A percentile compares a stretch with the other conserved stretches of the same genome.
phyloP scores from a whole-genome alignment of 2,888 invertebrate species.

The Drosophila birchii region DNA sequence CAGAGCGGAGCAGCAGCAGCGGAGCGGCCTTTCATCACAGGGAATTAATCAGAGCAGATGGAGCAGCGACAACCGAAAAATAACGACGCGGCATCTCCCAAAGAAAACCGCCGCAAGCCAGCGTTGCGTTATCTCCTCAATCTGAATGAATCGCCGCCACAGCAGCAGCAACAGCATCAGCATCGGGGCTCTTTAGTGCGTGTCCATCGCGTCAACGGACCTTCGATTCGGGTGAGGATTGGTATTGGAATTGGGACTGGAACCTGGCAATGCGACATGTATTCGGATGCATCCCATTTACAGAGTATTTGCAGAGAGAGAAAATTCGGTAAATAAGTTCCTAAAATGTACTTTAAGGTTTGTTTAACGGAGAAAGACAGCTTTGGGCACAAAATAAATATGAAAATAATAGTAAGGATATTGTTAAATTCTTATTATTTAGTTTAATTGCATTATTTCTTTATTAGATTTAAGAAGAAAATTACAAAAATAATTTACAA shows the following conservation, averaged over 20 bases:
- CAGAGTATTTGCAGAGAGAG: conserved; percentile 19
- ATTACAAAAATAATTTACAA: too few species aligned
- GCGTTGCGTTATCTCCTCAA: conserved; percentile 66
- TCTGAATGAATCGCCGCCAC: conserved; percentile 61
- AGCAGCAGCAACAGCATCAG: conserved; percentile 24
- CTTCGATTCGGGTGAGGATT: conserved; percentile 23
- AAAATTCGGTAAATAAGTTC: neutral
- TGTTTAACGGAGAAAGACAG: neutral
- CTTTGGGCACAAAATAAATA: neutral
- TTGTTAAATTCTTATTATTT: neutral
- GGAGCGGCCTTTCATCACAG: conserved; percentile 74
- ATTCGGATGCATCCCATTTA: conserved; percentile 40
- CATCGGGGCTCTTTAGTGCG: conserved; percentile 53
- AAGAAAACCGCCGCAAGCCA: conserved; percentile 47
- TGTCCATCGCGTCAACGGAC: conserved; percentile 50
- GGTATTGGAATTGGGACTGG: conserved; percentile 1
- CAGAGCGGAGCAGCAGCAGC: neutral
- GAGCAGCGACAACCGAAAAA: conserved; percentile 76
- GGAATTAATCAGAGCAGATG: conserved; percentile 78
- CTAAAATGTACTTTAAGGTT: too few species aligned
- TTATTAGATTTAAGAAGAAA: too few species aligned
- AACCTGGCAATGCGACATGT: conserved; percentile 5
- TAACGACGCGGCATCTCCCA: conserved; percentile 73
- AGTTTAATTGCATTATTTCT: too few species aligned
- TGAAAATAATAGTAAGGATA: neutral